A percentile compares a stretch with the other conserved stretches of the same genome.
Conservation (phyloP, 2,113 vertebrate species). For the Dolichallabes microphthalmus region DNA sequence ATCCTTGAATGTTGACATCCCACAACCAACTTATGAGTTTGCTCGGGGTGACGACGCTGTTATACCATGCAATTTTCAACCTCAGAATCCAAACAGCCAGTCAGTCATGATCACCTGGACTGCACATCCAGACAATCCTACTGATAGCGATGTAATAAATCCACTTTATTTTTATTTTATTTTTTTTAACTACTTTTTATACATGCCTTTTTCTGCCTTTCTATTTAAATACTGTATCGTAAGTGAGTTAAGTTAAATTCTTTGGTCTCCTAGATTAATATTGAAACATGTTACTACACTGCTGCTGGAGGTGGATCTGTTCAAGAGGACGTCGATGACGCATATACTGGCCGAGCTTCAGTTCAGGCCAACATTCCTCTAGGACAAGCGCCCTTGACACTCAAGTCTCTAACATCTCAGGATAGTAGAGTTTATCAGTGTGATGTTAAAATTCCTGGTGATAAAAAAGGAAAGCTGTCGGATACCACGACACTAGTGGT, state of each 20-base stretch:
- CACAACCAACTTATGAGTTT: not conserved
- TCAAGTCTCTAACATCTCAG: constrained; percentile 29
- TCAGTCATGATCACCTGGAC: constrained; percentile 48
- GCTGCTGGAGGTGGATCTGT: fast-evolving
- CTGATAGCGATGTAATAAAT: constrained; percentile 44
- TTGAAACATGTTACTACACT: not conserved
- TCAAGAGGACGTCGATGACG: fast-evolving
- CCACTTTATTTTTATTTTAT: not conserved
- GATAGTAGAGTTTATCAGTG: constrained; percentile 62
- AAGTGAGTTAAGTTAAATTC: not conserved
- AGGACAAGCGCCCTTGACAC: constrained; percentile 53
- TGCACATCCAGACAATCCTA: fast-evolving
- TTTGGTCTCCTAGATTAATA: constrained; percentile 8
- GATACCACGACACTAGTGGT: constrained; percentile 56
- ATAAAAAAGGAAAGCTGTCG: constrained; percentile 11
- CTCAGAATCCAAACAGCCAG: fast-evolving
- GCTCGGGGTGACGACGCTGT: constrained; percentile 61
- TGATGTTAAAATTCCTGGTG: constrained; percentile 13
- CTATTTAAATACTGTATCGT: not conserved
- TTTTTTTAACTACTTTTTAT: not conserved
- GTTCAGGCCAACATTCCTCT: fast-evolving
- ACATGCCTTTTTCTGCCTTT: not conserved
- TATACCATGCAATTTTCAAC: constrained; percentile 60
- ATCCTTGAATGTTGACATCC: constrained; percentile 48
- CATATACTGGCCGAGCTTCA: constrained; percentile 22